These are phyloP conservation scores for Phasia obesa DNA, from an alignment of 2,888 invertebrate species.

Conservation along the genomic window DNA sequence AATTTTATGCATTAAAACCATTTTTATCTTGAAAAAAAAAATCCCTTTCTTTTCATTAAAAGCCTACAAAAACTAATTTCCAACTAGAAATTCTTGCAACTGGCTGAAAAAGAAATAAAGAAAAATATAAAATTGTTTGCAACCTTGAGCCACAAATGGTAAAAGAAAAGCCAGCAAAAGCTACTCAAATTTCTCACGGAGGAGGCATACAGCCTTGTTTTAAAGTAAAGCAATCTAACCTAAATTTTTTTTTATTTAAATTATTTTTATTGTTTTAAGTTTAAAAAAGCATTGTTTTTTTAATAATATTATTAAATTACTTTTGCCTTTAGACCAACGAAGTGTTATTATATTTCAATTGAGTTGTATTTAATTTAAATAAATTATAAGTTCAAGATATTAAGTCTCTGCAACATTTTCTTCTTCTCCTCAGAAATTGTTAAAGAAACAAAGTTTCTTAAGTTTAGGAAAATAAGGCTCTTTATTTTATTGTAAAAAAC, in stretches of 20 bases:
- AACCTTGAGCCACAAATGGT: constrained; percentile 34
- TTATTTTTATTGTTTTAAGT: neutral
- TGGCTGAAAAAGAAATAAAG: neutral
- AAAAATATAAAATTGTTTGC: constrained; percentile 12
- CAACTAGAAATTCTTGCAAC: neutral
- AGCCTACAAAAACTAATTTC: constrained; percentile 20
- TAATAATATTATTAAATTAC: no score
- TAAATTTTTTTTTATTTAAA: no score
- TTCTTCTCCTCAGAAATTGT: no score
- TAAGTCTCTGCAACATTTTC: no score
- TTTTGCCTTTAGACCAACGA: no score
- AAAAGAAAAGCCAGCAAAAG: neutral
- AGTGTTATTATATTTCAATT: no score
- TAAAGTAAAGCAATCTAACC: constrained; percentile 3
- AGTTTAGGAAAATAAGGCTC: no score
- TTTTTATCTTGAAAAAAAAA: neutral
- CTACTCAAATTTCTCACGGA: neutral
- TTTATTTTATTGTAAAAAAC: no score
- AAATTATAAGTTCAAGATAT: no score
- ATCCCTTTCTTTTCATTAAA: neutral
- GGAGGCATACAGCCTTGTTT: constrained; percentile 25
- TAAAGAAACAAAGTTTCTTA: no score
- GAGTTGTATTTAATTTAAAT: no score
- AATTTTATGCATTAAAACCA: neutral
- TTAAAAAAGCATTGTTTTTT: no score